Evolutionary conservation across 2,113 vertebrate species (phyloP).

Genomic region (human (Homo sapiens)): GRCh38 chr2:115155501-115156000

Average conservation of each 20-base stretch:
- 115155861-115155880: background rate
- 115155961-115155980: background rate
- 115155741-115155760: background rate
- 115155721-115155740: background rate
- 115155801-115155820: background rate
- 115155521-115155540: background rate
- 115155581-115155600: background rate
- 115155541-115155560: conserved; percentile 11
- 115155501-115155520: background rate
- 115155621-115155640: conserved; percentile 44
- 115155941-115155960: background rate
- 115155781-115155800: background rate
- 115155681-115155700: background rate
- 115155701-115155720: background rate
- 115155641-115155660: conserved; percentile 35
- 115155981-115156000: background rate
- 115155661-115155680: conserved; percentile 43
- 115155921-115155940: background rate
- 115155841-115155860: background rate
- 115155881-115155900: background rate
- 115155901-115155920: background rate
- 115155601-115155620: conserved; percentile 26
- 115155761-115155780: background rate
- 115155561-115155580: conserved; percentile 9
- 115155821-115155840: background rate